These are phyloP conservation scores for Perca flavescens DNA, from an alignment of 2,113 vertebrate species.

Conservation along the genomic window DNA sequence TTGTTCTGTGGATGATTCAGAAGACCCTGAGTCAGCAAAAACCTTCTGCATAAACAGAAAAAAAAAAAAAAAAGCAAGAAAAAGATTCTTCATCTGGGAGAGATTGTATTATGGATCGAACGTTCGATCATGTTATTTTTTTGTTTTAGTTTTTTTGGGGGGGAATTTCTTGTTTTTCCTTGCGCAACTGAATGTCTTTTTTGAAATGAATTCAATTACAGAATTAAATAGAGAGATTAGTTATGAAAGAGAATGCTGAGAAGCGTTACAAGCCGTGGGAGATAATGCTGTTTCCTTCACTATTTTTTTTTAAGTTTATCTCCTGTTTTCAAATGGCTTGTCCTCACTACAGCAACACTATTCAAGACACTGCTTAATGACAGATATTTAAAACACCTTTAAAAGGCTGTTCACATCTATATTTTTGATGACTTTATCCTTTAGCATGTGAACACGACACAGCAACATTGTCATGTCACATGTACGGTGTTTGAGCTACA, in stretches of 20 bases:
- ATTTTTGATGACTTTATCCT: constrained; percentile 78
- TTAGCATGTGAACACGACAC: constrained; percentile 52
- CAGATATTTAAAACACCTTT: constrained; percentile 53
- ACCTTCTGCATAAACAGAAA: constrained; percentile 73
- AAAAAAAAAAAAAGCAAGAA: constrained; percentile 40
- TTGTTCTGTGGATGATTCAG: constrained; percentile 62
- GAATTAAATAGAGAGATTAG: constrained; percentile 63
- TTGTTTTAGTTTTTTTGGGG: constrained; percentile 25
- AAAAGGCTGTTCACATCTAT: constrained; percentile 80
- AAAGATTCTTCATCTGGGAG: constrained; percentile 77
- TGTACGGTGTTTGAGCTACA: constrained; percentile 59
- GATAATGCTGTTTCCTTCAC: constrained; percentile 60
- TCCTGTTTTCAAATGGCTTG: constrained; percentile 72
- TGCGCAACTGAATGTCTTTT: constrained; percentile 76
- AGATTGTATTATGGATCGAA: constrained; percentile 78
- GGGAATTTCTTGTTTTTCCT: constrained; percentile 42
- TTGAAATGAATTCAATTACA: constrained; percentile 64
- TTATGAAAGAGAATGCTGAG: constrained; percentile 48
- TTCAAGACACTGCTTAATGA: constrained; percentile 72
- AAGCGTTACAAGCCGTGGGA: constrained; percentile 54
- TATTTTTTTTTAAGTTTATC: constrained; percentile 68
- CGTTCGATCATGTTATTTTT: constrained; percentile 66
- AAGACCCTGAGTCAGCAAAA: constrained; percentile 68
- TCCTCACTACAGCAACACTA: constrained; percentile 71
- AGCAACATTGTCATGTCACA: constrained; percentile 45